Base-by-base conservation (phyloP, 2,888 invertebrate species). In the Timandra comae region DNA sequence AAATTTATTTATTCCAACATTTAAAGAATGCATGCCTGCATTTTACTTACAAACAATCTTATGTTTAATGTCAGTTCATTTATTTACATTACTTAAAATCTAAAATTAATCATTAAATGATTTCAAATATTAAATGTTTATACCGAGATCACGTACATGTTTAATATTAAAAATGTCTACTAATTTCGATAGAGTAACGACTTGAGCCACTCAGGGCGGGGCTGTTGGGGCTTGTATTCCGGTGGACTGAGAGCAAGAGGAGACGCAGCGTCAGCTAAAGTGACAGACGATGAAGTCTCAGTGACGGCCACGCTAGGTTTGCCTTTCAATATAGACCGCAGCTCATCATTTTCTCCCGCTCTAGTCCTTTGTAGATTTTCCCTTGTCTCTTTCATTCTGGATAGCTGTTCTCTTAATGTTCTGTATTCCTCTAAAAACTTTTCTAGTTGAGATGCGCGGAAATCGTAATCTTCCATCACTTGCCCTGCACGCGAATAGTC, bases 361-460 rank as follows among this genome's bases (percentile, higher is more conserved):
- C 77, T 63, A 30, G 69, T 77, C 39, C 77, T 66, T 55, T 84
- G 82, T 53, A 92, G 85, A 45, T 89, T 91, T 49, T 93, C 92
- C 59, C 93, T 90, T 11, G 91, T 91, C 58, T 92, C 91, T 57
- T 93, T 93, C 93, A 94, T 93, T 64, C 91, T 90, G 37, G 91
- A 92, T 43, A 94, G 77, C 66, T 94, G 92, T 61, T 92, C 91
- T 62, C 93, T 91, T 35, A 94, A 84, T 52, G 87, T 90, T 49
- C 93, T 88, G 61, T 94, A 94, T 62, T 94, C 94, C 56, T 93
- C 92, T 26, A 94, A 86, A 66, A 94, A 94, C 34, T 91, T 88
- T 58, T 93, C 93, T 42, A 94, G 74, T 62, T 94, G 93, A 8
- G 93, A 91, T 0, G 93, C 92, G 63, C 93, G 91, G 57, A 93